phyloP scores from a whole-genome alignment of 2,113 vertebrate genomes.

The Festucalex cinctus region DNA sequence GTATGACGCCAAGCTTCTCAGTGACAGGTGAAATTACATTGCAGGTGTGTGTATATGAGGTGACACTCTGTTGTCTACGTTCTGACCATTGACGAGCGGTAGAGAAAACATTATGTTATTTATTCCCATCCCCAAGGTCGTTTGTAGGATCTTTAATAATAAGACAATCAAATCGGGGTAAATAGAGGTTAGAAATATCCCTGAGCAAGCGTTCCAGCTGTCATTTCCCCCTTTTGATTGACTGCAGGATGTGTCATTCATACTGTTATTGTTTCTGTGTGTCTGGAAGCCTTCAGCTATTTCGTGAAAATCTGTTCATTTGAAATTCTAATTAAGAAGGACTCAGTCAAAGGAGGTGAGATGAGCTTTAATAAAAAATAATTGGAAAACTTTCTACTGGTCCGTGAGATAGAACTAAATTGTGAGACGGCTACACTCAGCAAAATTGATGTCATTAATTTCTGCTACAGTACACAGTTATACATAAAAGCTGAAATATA shows the following conservation, averaged over 20 bases:
- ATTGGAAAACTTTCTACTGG: conserved; percentile 29
- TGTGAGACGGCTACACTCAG: conserved; percentile 21
- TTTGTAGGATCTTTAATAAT: conserved; percentile 15
- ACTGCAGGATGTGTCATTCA: conserved; percentile 47
- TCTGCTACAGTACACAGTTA: conserved; percentile 33
- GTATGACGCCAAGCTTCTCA: background rate
- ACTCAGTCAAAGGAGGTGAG: conserved; percentile 55
- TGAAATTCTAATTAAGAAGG: conserved; percentile 57
- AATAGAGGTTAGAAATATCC: conserved; percentile 60
- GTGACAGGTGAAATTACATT: conserved; percentile 15
- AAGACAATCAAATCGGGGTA: conserved; percentile 36
- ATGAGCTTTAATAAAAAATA: conserved; percentile 44
- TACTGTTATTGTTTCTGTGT: conserved; percentile 6
- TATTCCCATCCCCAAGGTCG: background rate
- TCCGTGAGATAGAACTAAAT: conserved; percentile 21
- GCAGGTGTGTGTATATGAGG: background rate
- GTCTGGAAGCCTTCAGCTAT: conserved; percentile 44
- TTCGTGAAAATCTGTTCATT: conserved; percentile 57
- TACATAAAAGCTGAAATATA: conserved; percentile 1
- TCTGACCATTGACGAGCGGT: background rate
- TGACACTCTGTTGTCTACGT: conserved; percentile 16
- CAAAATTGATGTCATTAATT: conserved; percentile 29
- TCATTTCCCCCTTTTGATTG: conserved; percentile 44
- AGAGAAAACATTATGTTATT: background rate
- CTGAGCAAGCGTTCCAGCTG: conserved; percentile 28